These are phyloP conservation scores for Thereva nobilitata DNA, from an alignment of 2,888 invertebrate genomes.

Conservation along the genomic window DNA sequence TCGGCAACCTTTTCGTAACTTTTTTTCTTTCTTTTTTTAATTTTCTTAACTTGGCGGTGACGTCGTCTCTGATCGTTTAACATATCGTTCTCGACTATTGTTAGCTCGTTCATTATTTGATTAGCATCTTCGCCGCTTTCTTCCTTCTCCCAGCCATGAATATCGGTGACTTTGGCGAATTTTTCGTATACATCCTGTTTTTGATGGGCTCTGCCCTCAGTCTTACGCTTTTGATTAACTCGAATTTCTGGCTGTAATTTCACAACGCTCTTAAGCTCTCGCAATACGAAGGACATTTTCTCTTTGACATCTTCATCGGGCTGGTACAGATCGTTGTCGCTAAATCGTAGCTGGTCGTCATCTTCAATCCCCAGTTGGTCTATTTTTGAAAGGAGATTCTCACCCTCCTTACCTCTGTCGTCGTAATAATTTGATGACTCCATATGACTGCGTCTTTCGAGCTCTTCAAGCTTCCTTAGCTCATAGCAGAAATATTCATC, in stretches of 20 bases:
- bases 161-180: slow-evolving; percentile 51
- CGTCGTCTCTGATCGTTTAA: slow-evolving; percentile 41
- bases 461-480: slow-evolving; percentile 80
- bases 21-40: slow-evolving; percentile 46
- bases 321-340: slow-evolving; percentile 61
- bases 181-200: slow-evolving; percentile 48
- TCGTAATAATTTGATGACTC: slow-evolving; percentile 57
- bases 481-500: slow-evolving; percentile 94
- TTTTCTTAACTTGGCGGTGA: slow-evolving; percentile 45
- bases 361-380: slow-evolving; percentile 65
- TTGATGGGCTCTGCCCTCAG: slow-evolving; percentile 41
- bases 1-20: slow-evolving; percentile 24
- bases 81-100: slow-evolving; percentile 44
- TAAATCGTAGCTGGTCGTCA: slow-evolving; percentile 35
- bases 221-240: slow-evolving; percentile 47
- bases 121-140: slow-evolving; percentile 47
- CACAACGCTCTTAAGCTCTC: slow-evolving; percentile 75
- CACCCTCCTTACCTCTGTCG: slow-evolving; percentile 39
- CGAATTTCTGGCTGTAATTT: slow-evolving; percentile 57
- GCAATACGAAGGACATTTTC: slow-evolving; percentile 77
- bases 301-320: slow-evolving; percentile 74
- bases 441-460: slow-evolving; percentile 74
- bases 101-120: slow-evolving; percentile 44
- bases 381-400: slow-evolving; percentile 51
- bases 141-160: slow-evolving; percentile 54